Percentiles rank a stretch among this genome's conserved stretches.
Evolutionary conservation across 37 sponge, comb jelly and placozoan genomes (phyloP).

Genomic region (Mnemiopsis leidyi): DNA sequence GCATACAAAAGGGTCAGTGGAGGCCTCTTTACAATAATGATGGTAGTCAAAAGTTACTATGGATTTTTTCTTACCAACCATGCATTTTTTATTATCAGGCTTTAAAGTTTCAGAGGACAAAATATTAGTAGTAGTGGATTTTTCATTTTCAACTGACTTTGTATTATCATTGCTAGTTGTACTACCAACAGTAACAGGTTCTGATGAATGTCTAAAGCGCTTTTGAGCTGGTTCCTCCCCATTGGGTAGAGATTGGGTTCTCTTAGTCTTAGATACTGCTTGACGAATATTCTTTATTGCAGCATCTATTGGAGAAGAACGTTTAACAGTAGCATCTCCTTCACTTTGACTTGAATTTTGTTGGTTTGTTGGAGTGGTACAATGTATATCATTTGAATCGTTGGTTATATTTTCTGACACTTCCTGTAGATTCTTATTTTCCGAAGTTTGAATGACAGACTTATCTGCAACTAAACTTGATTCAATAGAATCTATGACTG

Average conservation of each 20-base stretch:
- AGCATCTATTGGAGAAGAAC: neutral
- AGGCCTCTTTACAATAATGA: neutral
- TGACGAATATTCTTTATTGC: neutral
- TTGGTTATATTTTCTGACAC: neutral
- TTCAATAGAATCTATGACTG: too few relatives aligned
- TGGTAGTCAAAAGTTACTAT: conserved; percentile 27
- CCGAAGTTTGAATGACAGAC: too few relatives aligned
- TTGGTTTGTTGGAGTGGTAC: too few relatives aligned
- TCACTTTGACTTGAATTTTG: too few relatives aligned
- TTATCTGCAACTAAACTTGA: too few relatives aligned
- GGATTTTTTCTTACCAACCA: neutral
- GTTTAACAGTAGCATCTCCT: neutral
- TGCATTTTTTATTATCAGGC: neutral
- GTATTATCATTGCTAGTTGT: neutral
- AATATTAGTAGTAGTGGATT: neutral
- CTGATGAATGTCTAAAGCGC: neutral
- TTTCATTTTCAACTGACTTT: neutral
- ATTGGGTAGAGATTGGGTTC: neutral
- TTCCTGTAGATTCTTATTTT: neutral
- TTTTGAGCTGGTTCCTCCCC: neutral
- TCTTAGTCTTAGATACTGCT: neutral
- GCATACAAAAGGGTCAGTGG: conserved; percentile 1
- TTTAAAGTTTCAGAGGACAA: neutral
- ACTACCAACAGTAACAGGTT: neutral
- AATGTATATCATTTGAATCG: neutral